Percentiles rank a stretch among this genome's conserved stretches.
These are phyloP conservation scores for Cyprinodon tularosa DNA, from an alignment of 2,113 vertebrate species.

Conservation along the genomic window DNA sequence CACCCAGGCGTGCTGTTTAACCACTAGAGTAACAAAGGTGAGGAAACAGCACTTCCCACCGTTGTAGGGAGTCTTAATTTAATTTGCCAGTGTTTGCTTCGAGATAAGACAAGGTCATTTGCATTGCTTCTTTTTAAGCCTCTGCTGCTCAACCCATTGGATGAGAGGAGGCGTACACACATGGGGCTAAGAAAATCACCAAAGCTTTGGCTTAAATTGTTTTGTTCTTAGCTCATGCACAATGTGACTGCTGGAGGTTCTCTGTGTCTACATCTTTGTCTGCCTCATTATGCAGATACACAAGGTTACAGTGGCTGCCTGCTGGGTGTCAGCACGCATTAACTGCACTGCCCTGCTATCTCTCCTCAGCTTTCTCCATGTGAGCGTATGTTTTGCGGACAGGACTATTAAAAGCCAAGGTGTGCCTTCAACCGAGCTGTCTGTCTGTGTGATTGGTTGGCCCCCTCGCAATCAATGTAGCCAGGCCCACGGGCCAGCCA, in stretches of 20 bases:
- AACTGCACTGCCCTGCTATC: conserved; percentile 38
- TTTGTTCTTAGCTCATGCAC: conserved; percentile 25
- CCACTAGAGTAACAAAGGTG: conserved; percentile 5
- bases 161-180: conserved; percentile 20
- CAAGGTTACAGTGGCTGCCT: conserved; percentile 58
- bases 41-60: conserved; percentile 38
- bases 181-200: conserved; percentile 23
- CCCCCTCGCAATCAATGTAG: conserved; percentile 68
- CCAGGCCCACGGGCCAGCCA: conserved; percentile 58
- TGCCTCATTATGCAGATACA: conserved; percentile 58
- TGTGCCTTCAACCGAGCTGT: conserved; percentile 60
- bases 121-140: conserved; percentile 62
- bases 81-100: conserved; percentile 75
- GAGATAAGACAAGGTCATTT: conserved; percentile 75
- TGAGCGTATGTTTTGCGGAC: conserved; percentile 29
- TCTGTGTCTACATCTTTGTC: conserved; percentile 40
- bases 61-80: conserved; percentile 65
- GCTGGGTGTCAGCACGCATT: conserved; percentile 40
- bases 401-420: conserved; percentile 66
- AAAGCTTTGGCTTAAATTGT: conserved; percentile 33
- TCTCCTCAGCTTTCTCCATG: conserved; percentile 33
- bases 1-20: conserved; percentile 12
- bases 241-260: conserved; percentile 26
- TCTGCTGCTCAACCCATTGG: conserved; percentile 37
- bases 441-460: conserved; percentile 75